Conservation (phyloP, 2,888 invertebrate species). For the Tribolium freemani region DNA sequence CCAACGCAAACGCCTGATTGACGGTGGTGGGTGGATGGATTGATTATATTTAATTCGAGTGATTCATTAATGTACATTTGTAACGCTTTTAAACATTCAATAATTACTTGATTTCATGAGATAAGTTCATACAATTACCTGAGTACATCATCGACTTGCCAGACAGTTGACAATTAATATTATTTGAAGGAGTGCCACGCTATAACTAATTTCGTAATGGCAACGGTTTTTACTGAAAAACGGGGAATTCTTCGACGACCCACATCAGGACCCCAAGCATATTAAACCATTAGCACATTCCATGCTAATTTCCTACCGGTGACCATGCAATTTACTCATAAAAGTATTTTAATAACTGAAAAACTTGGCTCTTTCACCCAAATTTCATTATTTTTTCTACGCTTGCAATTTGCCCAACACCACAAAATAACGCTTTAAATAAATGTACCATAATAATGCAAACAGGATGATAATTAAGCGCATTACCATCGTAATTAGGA, state of each 20-base stretch:
- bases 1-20: constrained; percentile 8
- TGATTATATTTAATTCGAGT: constrained; percentile 49
- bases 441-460: neutral
- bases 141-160: constrained; percentile 46
- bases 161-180: constrained; percentile 57
- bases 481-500: neutral
- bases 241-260: constrained; percentile 33
- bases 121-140: constrained; percentile 60
- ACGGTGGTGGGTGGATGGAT: constrained; percentile 5
- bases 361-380: neutral
- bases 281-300: constrained; percentile 36
- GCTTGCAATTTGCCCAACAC: neutral
- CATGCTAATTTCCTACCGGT: constrained; percentile 30
- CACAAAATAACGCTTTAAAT: neutral
- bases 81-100: constrained; percentile 51
- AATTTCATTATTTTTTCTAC: constrained; percentile 1
- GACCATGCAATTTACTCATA: constrained; percentile 26
- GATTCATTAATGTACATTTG: constrained; percentile 50
- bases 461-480: neutral
- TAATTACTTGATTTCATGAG: constrained; percentile 65
- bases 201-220: constrained; percentile 60
- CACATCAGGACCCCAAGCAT: constrained; percentile 4
- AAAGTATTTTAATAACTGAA: constrained; percentile 15
- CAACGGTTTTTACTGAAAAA: constrained; percentile 27
- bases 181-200: constrained; percentile 58